Evolutionary conservation across 2,888 invertebrate genomes (phyloP), one percentile per base, ranked within the genome.

Genomic region (Cataglyphis altisquamis): DNA sequence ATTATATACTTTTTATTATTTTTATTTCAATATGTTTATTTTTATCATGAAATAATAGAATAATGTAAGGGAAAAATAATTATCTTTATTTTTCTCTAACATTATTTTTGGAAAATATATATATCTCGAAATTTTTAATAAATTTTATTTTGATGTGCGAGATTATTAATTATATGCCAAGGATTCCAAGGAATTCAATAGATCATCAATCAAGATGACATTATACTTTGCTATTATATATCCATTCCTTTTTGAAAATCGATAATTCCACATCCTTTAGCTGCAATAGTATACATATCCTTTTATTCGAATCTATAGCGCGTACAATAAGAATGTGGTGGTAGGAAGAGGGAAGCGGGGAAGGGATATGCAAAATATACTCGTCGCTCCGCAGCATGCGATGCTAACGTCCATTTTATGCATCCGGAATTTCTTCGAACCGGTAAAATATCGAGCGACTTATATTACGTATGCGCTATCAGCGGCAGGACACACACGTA

Each of bases 361-460:
- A 74, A 88, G 84, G 88, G 87, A 87, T 92, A 92, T 94, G 93
- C 92, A 92, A 93, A 93, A 92, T 91, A 90, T 87, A 88, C 86
- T 90, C 87, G 88, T 85, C 87, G 89, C 85, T 77, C 89, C 81
- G 88, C 89, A 84, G 90, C 90, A 90, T 91, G 92, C 91, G 90
- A 91, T 90, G 90, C 91, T 91, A 92, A 92, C 92, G 92, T 93
- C 90, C 92, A 90, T 93, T 93, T 93, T 92, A 92, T 93, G 92
- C 92, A 92, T 93, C 91, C 91, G 91, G 91, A 93, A 92, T 93
- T 90, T 91, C 89, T 92, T 91, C 91, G 91, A 93, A 92, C 91
- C 89, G 89, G 90, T 90, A 91, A 93, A 92, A 91, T 93, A 93
- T 93, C 92, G 93, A 93, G 91, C 92, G 92, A 90, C 89, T 90